Evolutionary conservation across 2,888 invertebrate species (phyloP), one percentile per base, ranked within the genome.

Genomic region (Orgyia antiqua): DNA sequence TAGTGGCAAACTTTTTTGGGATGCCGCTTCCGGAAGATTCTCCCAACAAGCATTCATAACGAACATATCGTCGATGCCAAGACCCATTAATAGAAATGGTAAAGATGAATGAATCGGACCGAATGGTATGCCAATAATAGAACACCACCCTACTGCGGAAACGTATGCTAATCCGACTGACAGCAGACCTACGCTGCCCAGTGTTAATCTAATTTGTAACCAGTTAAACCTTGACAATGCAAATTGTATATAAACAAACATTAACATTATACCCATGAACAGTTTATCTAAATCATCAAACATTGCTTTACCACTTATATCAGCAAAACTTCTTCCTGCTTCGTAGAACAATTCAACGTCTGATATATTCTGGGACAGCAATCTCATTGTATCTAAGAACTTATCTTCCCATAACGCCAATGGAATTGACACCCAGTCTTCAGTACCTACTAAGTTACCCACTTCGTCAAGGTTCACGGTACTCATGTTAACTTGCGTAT

Each of bases 41-140:
- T 91, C 89, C 92, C 92, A 93, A 60, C 92, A 91, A 10, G 93
- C 91, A 78, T 92, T 90, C 78, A 95, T 93, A 0, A 95, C 93
- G 71, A 95, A 94, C 89, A 94, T 93, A 60, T 95, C 95, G 55
- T 95, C 95, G 12, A 95, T 90, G 18, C 93, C 92, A 48, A 94
- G 88, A 39, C 94, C 94, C 89, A 95, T 90, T 9, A 95, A 67
- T 35, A 95, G 84, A 71, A 95, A 94, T 4, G 94, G 94, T 38
- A 95, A 73, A 8, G 94, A 92, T 6, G 93, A 91, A 67, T 95
- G 94, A 1, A 95, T 91, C 0, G 94, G 94, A 1, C 94, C 94
- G 67, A 93, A 94, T 15, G 92, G 88, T 18, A 94, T 83, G 4
- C 92, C 91, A 33, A 92, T 61, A 5, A 90, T 64, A 1, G 94